Evolutionary conservation across 2,888 invertebrate genomes (phyloP).

Genomic region (Spisula solida): DNA sequence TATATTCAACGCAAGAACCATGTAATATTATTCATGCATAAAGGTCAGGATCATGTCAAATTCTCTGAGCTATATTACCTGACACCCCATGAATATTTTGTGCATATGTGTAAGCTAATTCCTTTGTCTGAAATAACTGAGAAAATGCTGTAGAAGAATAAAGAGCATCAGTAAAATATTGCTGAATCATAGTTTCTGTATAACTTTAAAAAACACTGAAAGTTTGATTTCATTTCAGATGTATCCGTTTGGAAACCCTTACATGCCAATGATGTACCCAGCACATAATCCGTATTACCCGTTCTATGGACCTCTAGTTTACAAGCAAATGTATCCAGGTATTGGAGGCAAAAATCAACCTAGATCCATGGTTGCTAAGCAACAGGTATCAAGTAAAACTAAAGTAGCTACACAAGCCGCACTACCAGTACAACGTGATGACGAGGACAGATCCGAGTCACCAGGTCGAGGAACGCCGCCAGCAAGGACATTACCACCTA

Average conservation of each 20-base stretch:
- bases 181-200: too few relatives aligned
- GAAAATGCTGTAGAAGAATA: too few relatives aligned
- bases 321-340: constrained; percentile 67
- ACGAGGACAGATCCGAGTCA: constrained; percentile 63
- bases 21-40: too few relatives aligned
- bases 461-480: constrained; percentile 39
- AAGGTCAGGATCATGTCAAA: too few relatives aligned
- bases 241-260: constrained; percentile 33
- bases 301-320: constrained; percentile 72
- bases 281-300: constrained; percentile 70
- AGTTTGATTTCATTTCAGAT: constrained; percentile 21
- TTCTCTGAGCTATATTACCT: too few relatives aligned
- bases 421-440: constrained; percentile 64
- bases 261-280: constrained; percentile 77
- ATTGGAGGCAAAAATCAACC: constrained; percentile 49
- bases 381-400: constrained; percentile 33
- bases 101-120: too few relatives aligned
- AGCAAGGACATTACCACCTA: constrained; percentile 13
- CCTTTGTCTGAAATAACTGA: too few relatives aligned
- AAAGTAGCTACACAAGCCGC: constrained; percentile 51
- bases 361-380: constrained; percentile 57
- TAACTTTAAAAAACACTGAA: too few relatives aligned
- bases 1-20: too few relatives aligned
- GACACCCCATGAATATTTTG: too few relatives aligned
- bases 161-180: too few relatives aligned